phyloP scores from a whole-genome alignment of 2,113 vertebrate genomes.

The Athene noctua region DNA sequence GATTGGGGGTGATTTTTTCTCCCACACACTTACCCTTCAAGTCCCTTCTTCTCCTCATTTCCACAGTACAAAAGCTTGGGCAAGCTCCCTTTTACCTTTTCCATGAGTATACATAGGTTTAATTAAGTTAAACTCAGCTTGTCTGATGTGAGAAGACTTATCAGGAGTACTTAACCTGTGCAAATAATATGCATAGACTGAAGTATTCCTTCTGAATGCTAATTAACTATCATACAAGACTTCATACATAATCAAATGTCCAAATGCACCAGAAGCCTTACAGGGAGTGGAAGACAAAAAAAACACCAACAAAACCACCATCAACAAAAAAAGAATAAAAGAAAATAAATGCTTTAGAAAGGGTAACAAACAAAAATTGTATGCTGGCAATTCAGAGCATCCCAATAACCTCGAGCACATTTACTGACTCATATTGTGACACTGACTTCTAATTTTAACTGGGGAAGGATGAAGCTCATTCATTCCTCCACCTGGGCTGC shows the following conservation, averaged over 20 bases:
- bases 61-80: constrained; percentile 28
- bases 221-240: constrained; percentile 23
- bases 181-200: constrained; percentile 65
- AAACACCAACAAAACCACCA: not conserved
- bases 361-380: not conserved
- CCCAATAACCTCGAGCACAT: not conserved
- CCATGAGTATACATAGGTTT: constrained; percentile 56
- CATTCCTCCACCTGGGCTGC: not conserved
- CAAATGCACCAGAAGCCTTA: not conserved
- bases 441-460: not conserved
- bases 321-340: not conserved
- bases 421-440: not conserved
- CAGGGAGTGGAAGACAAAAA: not conserved
- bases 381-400: not conserved
- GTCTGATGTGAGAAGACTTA: constrained; percentile 70
- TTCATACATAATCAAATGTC: constrained; percentile 11
- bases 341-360: not conserved
- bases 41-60: not conserved
- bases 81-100: constrained; percentile 46
- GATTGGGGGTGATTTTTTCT: not conserved
- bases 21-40: not conserved
- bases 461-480: not conserved
- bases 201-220: constrained; percentile 49
- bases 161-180: constrained; percentile 72
- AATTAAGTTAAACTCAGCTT: constrained; percentile 71